Evolutionary conservation across 2,113 vertebrate species (phyloP), one percentile per base, ranked within the genome.

Genomic region (Ictalurus punctatus): DNA sequence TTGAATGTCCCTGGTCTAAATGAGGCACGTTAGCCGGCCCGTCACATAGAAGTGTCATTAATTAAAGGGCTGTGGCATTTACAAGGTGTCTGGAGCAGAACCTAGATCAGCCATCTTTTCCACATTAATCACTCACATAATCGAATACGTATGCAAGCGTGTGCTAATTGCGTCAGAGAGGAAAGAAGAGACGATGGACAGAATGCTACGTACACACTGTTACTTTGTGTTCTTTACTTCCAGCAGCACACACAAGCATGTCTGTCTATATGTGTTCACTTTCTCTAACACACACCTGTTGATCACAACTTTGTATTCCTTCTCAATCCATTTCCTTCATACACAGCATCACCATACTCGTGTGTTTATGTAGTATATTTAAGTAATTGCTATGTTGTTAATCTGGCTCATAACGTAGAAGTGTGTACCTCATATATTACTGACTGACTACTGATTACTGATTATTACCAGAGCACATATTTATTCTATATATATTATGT

Each of bases 121-220:
- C 94, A 91, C 96, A 96, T 97, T 97, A 97, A 98, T 97, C 97
- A 97, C 97, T 97, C 96, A 94, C 91, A 96, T 94, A 93, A 93
- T 94, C 89, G 83, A 90, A 82, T 87, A 90, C 91, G 86, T 69
- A 81, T 21, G 74, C 34, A 52, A 23, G 58, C 40, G 5, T n/a
- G 37, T 14, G 21, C 30, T 6, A 27, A 44, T 27, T 86, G 37
- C 10, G 34, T 63, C 58, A 78, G 58, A 86, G 34, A 37, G 58
- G 73, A 79, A 63, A 63, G 85, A 63, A 59, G 73, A 78, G 73
- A 63, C 6, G 0, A n/a, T 44, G 65, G 27, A 52, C 61, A 65
- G 37, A 52, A 25, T 14, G 40, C 30, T 54, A 30, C 17, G 8
- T 71, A 4, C n/a, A 73, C 52, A 25, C 65, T 52, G 23, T 84